Evolutionary conservation across 1,140 invertebrate species (phyloP), one percentile per base, ranked within the genome.

Genomic region (Bombus pascuorum): DNA sequence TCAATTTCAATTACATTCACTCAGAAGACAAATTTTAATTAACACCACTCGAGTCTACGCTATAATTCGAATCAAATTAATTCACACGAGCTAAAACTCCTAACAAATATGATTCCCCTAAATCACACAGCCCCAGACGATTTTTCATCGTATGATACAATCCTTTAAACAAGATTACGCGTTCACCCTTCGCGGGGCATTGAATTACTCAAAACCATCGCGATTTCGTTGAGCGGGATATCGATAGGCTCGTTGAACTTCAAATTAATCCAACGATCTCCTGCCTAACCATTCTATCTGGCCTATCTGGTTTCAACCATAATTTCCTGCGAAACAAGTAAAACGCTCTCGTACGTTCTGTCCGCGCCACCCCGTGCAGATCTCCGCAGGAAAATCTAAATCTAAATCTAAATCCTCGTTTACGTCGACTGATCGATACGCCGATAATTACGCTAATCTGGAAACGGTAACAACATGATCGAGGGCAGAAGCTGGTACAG

Each of bases 371-470:
- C 37, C 53, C 28, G 39, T 10, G 5, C 12, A 18, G 37, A 22
- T 2, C 18, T 39, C 3, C 3, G 9, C 39, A 79, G 68, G 53
- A 80, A 85, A 85, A 80, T 32, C 15, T 47, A 44, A 53, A 71
- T 75, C 70, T 53, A 53, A 53, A 53, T 53, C 47, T 53, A 53
- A 53, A 53, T 72, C 71, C 37, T 66, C 71, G 78, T 81, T 75
- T n/a, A 53, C 28, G 59, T 34, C 44, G 74, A 42, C 70, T 89
- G 81, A 88, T 91, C 89, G 87, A 89, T 90, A 68, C 75, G 70
- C 78, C 85, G 68, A 91, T 91, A 91, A 91, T 91, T 91, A 80
- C 68, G 80, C 87, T 91, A 91, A 91, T 91, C 85, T 89, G 59
- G 80, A 83, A 87, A 84, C 88, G 85, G 87, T 66, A 89, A 89